Base-by-base conservation (phyloP, 2,113 vertebrate genomes). In the Charina bottae region DNA sequence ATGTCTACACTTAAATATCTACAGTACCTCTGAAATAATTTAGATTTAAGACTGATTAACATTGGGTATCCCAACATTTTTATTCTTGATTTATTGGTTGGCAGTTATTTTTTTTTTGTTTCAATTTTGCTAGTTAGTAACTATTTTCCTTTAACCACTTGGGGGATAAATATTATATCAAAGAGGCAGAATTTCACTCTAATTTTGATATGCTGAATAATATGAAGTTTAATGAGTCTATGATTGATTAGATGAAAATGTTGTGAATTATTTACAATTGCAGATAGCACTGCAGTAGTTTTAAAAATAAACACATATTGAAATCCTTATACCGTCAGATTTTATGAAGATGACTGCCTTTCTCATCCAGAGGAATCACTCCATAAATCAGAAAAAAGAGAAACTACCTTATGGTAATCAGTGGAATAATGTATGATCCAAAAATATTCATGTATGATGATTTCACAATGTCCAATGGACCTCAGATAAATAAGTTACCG, bases 11-110 rank as follows among this genome's bases (percentile, higher is more conserved):
- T 83, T 90, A 58, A 83, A 83, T 23, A 62, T 78, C 33, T 90
- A n/a, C n/a, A n/a, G n/a, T n/a, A 58, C 54, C 72, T 59, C 72
- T 59, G 54, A 83, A 8, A 83, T 90, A 49, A 90, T 28, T 90
- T n/a, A n/a, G 33, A 26, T 46, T 83, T 90, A 11, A 24, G 58
- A 42, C 2, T 90, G 54, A 83, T 83, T 83, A 83, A 59, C 89
- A n/a, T 49, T 19, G 42, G 26, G 12, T 60, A 33, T 9, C 56
- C 58, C 46, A 6, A 2, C 59, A 15, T 8, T 12, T 6, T 19
- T 84, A 11, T n/a, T 85, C 37, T 59, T 90, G 37, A 84, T 90
- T 84, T 84, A 59, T 84, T 28, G 15, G 15, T 10, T 28, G 26
- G 26, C 13, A 46, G 28, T 84, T 1, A 56, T 0, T 10, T 12